These are phyloP conservation scores for Aspiorhynchus laticeps DNA, from an alignment of 2,113 vertebrate genomes.

Conservation along the genomic window DNA sequence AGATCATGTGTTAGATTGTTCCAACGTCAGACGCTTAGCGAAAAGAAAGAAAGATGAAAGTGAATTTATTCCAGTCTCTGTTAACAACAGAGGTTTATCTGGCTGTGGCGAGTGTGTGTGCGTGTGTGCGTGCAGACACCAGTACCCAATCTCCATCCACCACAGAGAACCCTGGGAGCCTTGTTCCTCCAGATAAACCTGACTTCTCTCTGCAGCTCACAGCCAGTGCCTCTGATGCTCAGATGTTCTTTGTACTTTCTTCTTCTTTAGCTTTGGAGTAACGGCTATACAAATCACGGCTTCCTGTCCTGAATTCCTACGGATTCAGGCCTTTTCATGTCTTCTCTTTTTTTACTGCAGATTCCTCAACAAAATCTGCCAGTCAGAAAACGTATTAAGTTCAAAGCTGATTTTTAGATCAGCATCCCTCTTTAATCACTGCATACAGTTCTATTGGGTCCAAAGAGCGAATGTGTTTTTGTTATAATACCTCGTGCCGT, in stretches of 20 bases:
- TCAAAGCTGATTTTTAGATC: conserved; percentile 7
- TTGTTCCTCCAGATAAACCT: conserved; percentile 71
- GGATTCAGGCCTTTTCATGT: conserved; percentile 28
- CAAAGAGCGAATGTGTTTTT: background rate
- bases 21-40: conserved; percentile 61
- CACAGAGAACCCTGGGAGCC: conserved; percentile 72
- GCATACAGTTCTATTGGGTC: background rate
- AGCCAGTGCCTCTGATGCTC: conserved; percentile 62
- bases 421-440: background rate
- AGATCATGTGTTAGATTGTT: conserved; percentile 69
- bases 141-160: conserved; percentile 71
- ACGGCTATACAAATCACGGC: conserved; percentile 56
- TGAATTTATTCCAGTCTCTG: conserved; percentile 53
- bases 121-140: background rate
- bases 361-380: conserved; percentile 13
- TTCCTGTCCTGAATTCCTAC: conserved; percentile 55
- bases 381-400: background rate
- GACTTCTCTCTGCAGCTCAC: conserved; percentile 64
- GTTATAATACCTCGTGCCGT: background rate
- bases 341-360: conserved; percentile 8
- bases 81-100: conserved; percentile 71
- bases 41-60: conserved; percentile 58
- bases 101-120: conserved; percentile 42
- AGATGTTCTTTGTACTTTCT: conserved; percentile 51
- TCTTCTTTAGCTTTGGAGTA: conserved; percentile 54